phyloP scores from a whole-genome alignment of 2,797 vertebrate species.

The Sebastes kiyomatsui region DNA sequence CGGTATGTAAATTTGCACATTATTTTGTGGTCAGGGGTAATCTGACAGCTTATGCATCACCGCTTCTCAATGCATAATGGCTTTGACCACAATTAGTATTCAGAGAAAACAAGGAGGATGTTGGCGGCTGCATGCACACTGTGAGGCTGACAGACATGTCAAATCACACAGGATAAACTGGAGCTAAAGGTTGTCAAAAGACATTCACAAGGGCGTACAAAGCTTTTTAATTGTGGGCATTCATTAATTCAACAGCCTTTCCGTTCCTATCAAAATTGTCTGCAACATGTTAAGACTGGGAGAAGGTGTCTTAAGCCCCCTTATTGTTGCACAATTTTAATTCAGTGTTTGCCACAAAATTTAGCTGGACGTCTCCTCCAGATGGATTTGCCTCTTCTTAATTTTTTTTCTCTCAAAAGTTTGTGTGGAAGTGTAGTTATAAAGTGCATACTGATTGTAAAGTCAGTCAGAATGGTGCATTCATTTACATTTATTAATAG shows the following conservation, averaged over 20 bases:
- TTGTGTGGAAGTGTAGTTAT: background rate
- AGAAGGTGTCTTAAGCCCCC: constrained; percentile 54
- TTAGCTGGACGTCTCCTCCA: constrained; percentile 3
- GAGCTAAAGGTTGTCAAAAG: constrained; percentile 79
- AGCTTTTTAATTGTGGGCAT: constrained; percentile 72
- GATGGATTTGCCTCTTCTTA: constrained; percentile 11
- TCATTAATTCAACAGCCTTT: constrained; percentile 78
- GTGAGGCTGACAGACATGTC: constrained; percentile 75
- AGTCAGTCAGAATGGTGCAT: constrained; percentile 32
- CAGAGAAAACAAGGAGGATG: constrained; percentile 76
- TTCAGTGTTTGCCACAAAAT: constrained; percentile 13
- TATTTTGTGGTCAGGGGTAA: constrained; percentile 77
- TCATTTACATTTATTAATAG: constrained; percentile 42
- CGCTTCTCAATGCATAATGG: constrained; percentile 66
- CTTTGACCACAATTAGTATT: constrained; percentile 81
- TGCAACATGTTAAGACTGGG: constrained; percentile 49
- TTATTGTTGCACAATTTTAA: constrained; percentile 49
- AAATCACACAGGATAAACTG: constrained; percentile 75
- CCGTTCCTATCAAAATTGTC: constrained; percentile 67
- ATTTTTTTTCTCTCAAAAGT: constrained; percentile 1
- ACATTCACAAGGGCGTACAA: constrained; percentile 63
- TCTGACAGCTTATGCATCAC: constrained; percentile 78
- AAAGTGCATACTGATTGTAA: constrained; percentile 9
- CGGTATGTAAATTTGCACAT: constrained; percentile 78
- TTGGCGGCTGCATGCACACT: constrained; percentile 63